Percentiles rank a stretch among this genome's conserved stretches.
Evolutionary conservation across 2,113 vertebrate genomes (phyloP).

Genomic region (Xyrauchen texanus): DNA sequence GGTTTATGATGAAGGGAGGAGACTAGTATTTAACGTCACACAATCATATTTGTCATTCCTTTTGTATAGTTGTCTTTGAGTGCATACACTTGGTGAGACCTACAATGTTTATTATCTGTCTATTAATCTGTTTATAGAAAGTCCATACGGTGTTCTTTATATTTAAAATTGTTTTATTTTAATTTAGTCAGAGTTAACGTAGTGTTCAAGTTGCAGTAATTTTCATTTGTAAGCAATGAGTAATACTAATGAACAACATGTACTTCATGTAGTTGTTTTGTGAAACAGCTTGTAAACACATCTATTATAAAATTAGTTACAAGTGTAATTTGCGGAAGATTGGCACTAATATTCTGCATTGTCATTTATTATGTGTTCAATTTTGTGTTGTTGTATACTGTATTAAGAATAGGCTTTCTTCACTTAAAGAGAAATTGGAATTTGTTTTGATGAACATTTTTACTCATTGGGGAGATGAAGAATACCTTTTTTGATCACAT

Average conservation of each 20-base stretch:
- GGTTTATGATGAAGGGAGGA: conserved; percentile 5
- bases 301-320: too few species aligned
- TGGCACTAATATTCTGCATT: too few species aligned
- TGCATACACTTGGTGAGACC: neutral
- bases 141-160: neutral
- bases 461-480: too few species aligned
- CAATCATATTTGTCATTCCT: neutral
- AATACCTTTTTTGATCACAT: too few species aligned
- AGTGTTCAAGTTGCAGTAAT: neutral
- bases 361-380: too few species aligned
- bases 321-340: too few species aligned
- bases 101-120: neutral
- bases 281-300: neutral
- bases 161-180: neutral
- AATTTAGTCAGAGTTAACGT: neutral
- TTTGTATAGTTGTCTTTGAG: conserved; percentile 3
- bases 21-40: neutral
- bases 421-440: too few species aligned
- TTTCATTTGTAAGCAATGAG: neutral
- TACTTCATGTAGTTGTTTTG: neutral
- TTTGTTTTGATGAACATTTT: too few species aligned
- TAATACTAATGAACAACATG: too few species aligned
- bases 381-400: too few species aligned
- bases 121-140: neutral
- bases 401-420: too few species aligned